Evolutionary conservation across 2,113 vertebrate species (phyloP).

Genomic region (Ceuthmochares aereus): DNA sequence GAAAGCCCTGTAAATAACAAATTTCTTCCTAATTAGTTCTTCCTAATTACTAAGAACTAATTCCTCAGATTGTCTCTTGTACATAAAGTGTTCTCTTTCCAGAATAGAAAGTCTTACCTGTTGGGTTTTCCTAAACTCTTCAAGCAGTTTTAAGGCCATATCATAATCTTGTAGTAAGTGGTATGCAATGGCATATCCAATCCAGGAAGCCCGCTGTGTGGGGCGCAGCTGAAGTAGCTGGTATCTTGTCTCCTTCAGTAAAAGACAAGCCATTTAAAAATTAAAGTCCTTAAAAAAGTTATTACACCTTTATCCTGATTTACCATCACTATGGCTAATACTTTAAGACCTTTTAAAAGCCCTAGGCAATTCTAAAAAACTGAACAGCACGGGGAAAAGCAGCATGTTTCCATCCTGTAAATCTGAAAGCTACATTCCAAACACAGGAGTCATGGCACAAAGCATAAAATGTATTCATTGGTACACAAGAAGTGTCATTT

Average conservation of each 20-base stretch:
- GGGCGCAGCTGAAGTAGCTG: slow-evolving; percentile 81
- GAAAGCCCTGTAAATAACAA: neutral
- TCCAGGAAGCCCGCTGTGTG: slow-evolving; percentile 81
- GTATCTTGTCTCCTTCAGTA: slow-evolving; percentile 79
- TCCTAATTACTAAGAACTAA: neutral
- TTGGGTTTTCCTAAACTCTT: slow-evolving; percentile 84
- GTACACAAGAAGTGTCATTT: neutral
- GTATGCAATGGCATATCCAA: slow-evolving; percentile 83
- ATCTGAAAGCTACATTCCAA: neutral
- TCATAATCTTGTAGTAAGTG: slow-evolving; percentile 83
- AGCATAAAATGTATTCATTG: neutral
- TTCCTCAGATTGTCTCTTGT: neutral
- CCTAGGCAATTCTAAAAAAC: neutral
- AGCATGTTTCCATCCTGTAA: neutral
- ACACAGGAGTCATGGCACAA: neutral
- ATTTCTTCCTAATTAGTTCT: neutral
- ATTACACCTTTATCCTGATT: neutral
- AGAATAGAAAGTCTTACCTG: slow-evolving; percentile 72
- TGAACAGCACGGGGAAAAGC: neutral
- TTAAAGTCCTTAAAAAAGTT: neutral
- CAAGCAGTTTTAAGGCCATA: slow-evolving; percentile 82
- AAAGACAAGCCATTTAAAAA: neutral
- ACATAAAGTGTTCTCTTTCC: neutral
- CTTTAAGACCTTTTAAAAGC: neutral
- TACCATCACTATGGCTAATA: neutral